Percentiles rank a stretch among this genome's conserved stretches.
Evolutionary conservation across 2,113 vertebrate genomes (phyloP).

Genomic region (Monopterus albus): DNA sequence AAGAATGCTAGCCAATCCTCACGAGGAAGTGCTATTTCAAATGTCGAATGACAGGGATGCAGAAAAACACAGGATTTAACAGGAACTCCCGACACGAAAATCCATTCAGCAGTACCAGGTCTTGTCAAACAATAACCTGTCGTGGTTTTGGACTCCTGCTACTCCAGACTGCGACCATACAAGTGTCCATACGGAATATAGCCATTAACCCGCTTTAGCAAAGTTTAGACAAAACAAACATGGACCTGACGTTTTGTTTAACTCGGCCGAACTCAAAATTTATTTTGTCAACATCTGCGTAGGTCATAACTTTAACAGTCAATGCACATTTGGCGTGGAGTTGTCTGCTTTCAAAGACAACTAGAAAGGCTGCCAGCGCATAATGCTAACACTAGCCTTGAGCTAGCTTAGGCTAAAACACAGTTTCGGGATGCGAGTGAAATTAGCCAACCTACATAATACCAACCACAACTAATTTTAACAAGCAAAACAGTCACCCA

Average conservation of each 20-base stretch:
- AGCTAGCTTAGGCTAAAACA: slow-evolving; percentile 33
- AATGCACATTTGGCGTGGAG: neutral
- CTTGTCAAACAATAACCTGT: slow-evolving; percentile 10
- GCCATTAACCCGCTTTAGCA: neutral
- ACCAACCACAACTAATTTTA: neutral
- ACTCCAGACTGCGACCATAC: slow-evolving; percentile 38
- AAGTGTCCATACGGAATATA: slow-evolving; percentile 12
- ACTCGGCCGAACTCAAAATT: neutral
- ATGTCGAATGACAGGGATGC: neutral
- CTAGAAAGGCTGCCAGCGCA: slow-evolving; percentile 58
- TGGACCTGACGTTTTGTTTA: too few species aligned
- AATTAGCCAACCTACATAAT: neutral
- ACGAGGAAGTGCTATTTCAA: neutral
- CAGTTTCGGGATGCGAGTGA: neutral
- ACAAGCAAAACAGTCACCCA: rapidly evolving
- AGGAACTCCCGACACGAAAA: neutral
- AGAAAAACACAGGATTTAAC: neutral
- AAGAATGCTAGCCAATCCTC: neutral
- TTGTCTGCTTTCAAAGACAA: slow-evolving; percentile 71
- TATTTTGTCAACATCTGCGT: rapidly evolving
- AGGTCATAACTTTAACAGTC: neutral
- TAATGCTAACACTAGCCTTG: slow-evolving; percentile 58
- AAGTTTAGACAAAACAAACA: neutral
- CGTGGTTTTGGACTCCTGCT: slow-evolving; percentile 24
- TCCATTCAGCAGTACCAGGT: neutral